Percentiles rank a stretch among this genome's conserved stretches.
phyloP scores from a whole-genome alignment of 2,888 invertebrate species.

The Julus scandinavius region DNA sequence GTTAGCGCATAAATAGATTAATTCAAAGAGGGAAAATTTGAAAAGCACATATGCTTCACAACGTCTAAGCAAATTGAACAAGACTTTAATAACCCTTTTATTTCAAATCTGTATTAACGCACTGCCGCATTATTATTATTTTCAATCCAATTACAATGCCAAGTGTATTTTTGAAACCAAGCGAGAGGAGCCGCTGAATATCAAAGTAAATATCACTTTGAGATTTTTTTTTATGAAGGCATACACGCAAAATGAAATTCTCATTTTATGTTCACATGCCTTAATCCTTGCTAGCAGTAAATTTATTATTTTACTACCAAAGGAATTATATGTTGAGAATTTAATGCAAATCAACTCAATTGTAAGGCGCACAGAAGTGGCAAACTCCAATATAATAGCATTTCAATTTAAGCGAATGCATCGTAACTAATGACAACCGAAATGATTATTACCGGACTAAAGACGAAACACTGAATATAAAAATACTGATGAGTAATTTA shows the following conservation, averaged over 20 bases:
- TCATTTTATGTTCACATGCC: background rate
- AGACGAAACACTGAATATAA: too few relatives aligned
- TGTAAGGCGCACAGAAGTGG: background rate
- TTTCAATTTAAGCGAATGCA: background rate
- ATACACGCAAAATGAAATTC: background rate
- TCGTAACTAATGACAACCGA: background rate
- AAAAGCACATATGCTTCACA: background rate
- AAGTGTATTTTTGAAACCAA: background rate
- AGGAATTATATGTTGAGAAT: background rate
- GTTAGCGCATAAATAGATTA: conserved; percentile 7
- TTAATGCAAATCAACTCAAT: background rate
- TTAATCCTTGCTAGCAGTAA: background rate
- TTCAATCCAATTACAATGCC: background rate
- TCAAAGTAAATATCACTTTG: background rate
- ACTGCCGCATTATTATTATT: background rate
- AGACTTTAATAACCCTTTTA: conserved; percentile 18
- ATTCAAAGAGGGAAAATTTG: background rate
- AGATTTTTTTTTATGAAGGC: conserved; percentile 12
- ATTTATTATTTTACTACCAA: background rate
- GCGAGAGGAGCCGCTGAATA: background rate
- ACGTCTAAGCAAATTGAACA: background rate
- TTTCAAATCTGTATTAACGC: background rate
- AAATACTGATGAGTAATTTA: too few relatives aligned
- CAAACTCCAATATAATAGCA: background rate
- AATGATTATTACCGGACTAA: too few relatives aligned